Percentiles rank a stretch among this genome's conserved stretches.
Conservation (phyloP, 2,888 invertebrate species). For the Stenodema calcarata region DNA sequence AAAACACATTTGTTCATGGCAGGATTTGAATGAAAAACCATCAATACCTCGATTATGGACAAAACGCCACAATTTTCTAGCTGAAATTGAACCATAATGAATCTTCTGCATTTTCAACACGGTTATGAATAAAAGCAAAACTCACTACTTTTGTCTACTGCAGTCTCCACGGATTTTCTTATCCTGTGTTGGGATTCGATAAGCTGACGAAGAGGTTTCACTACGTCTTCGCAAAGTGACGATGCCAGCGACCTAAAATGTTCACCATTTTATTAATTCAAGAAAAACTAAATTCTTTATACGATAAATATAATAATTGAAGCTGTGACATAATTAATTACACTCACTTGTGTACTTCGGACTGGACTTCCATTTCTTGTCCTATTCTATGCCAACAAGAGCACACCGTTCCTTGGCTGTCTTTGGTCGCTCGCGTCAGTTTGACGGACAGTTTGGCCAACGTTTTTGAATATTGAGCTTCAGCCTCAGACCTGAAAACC, state of each 20-base stretch:
- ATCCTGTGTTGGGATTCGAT: constrained; percentile 75
- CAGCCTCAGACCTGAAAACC: constrained; percentile 82
- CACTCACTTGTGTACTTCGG: constrained; percentile 81
- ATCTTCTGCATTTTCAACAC: too few relatives aligned
- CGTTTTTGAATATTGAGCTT: constrained; percentile 88
- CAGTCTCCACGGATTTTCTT: constrained; percentile 69
- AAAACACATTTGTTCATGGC: too few relatives aligned
- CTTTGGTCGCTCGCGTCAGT: constrained; percentile 75
- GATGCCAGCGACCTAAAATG: constrained; percentile 73
- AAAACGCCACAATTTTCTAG: too few relatives aligned
- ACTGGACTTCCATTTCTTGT: constrained; percentile 89
- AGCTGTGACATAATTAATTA: not conserved
- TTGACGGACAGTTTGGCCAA: constrained; percentile 86
- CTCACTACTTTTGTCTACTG: constrained; percentile 59
- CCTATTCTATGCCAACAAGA: constrained; percentile 92
- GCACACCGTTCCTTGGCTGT: constrained; percentile 70
- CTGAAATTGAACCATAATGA: too few relatives aligned
- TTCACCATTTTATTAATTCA: not conserved
- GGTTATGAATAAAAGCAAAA: not conserved
- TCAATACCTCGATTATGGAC: too few relatives aligned
- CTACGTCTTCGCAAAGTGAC: constrained; percentile 84
- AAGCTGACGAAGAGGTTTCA: constrained; percentile 81
- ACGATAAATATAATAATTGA: too few relatives aligned
- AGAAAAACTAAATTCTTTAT: not conserved
- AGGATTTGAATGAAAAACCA: too few relatives aligned